A percentile compares a stretch with the other conserved stretches of the same genome.
Evolutionary conservation across 2,888 invertebrate genomes (phyloP).

Genomic region (Idaea aversata): DNA sequence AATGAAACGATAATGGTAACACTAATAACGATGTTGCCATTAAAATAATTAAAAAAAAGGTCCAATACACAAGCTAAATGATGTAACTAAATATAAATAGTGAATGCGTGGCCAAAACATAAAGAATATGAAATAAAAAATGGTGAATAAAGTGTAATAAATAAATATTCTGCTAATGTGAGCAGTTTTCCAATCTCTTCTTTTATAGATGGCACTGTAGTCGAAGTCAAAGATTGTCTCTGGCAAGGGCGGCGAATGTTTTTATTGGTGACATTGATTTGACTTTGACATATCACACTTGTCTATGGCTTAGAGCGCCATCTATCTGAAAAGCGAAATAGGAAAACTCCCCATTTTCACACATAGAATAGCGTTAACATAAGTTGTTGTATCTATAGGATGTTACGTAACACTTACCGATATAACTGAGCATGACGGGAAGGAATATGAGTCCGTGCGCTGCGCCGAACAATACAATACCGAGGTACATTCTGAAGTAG

Average conservation of each 20-base stretch:
- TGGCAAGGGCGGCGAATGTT: too few relatives aligned
- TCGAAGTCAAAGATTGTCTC: too few relatives aligned
- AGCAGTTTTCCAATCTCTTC: too few relatives aligned
- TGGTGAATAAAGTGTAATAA: background rate
- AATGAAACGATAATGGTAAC: conserved; percentile 12
- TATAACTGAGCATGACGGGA: conserved; percentile 97
- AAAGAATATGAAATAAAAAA: background rate
- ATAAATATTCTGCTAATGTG: background rate
- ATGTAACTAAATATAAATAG: background rate
- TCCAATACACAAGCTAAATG: conserved; percentile 66
- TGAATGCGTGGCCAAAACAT: conserved; percentile 35
- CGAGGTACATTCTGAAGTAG: conserved; percentile 98
- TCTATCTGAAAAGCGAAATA: too few relatives aligned
- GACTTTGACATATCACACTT: too few relatives aligned
- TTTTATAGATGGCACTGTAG: too few relatives aligned
- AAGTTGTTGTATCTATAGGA: background rate
- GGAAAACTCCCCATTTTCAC: too few relatives aligned
- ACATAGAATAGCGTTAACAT: too few relatives aligned
- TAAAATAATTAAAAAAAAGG: conserved; percentile 43
- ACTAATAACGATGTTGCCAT: conserved; percentile 20
- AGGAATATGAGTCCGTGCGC: conserved; percentile 98
- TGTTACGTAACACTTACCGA: conserved; percentile 84
- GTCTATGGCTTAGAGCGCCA: too few relatives aligned
- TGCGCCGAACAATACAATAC: conserved; percentile 98
- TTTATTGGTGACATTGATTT: too few relatives aligned